Evolutionary conservation across 2,797 vertebrate genomes (phyloP).

Genomic region (Potorous gilbertii): DNA sequence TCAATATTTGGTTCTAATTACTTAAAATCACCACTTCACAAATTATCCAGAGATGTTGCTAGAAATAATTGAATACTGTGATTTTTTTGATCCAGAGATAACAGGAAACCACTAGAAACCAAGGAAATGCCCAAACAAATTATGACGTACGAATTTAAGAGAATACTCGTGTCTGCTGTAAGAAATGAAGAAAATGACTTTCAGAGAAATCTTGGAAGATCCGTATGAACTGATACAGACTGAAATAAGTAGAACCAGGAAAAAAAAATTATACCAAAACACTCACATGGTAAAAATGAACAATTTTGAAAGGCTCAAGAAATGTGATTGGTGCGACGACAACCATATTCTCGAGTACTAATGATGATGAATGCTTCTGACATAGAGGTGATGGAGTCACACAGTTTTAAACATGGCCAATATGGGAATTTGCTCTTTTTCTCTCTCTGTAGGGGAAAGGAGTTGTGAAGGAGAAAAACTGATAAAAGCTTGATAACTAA

Average conservation of each 20-base stretch:
- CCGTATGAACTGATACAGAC: neutral
- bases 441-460: neutral
- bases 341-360: neutral
- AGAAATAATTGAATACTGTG: neutral
- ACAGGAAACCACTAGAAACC: neutral
- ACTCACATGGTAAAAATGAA: neutral
- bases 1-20: neutral
- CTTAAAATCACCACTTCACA: neutral
- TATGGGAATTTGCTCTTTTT: neutral
- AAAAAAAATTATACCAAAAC: neutral
- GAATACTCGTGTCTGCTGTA: neutral
- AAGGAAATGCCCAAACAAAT: neutral
- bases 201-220: neutral
- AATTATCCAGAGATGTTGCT: neutral
- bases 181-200: neutral
- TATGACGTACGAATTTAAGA: neutral
- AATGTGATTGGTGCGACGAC: neutral
- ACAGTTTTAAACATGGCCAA: neutral
- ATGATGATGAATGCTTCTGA: neutral
- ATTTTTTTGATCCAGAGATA: neutral
- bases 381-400: neutral
- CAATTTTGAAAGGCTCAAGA: neutral
- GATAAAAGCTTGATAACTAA: neutral
- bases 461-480: neutral
- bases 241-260: neutral